A percentile compares a stretch with the other conserved stretches of the same genome.
phyloP scores from a whole-genome alignment of 2,113 vertebrate genomes.

The Pachypanchax playfairii region DNA sequence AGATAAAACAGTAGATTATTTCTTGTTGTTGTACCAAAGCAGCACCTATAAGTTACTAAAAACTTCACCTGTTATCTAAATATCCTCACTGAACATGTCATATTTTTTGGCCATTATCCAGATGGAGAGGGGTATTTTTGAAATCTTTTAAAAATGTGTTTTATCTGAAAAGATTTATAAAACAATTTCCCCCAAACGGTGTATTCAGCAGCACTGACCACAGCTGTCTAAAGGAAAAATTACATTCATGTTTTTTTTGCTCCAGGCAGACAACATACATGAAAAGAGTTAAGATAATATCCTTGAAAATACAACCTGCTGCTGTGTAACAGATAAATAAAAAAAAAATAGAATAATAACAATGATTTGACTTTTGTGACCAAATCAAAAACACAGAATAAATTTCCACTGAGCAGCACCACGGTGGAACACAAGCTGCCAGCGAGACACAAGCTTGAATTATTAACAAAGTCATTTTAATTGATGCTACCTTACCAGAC shows the following conservation, averaged over 20 bases:
- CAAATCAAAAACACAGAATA: slow-evolving; percentile 11
- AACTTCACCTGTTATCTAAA: not conserved
- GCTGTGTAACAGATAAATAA: not conserved
- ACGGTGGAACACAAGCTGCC: not conserved
- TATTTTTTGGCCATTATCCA: no score
- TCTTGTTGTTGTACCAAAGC: slow-evolving; percentile 9
- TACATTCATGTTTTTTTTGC: slow-evolving; percentile 12
- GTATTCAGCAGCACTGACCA: not conserved
- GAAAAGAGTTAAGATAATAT: slow-evolving; percentile 11
- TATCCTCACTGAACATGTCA: no score
- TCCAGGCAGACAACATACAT: not conserved
- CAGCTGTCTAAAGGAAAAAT: slow-evolving; percentile 2
- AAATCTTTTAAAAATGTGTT: not conserved
- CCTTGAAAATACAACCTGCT: slow-evolving; percentile 2
- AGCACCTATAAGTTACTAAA: slow-evolving; percentile 9
- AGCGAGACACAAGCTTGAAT: slow-evolving; percentile 2
- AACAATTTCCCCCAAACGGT: no score
- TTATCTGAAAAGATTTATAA: slow-evolving; percentile 7
- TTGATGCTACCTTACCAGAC: not conserved
- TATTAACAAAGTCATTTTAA: slow-evolving; percentile 3
- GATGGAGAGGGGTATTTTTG: no score
- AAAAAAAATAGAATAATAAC: no score
- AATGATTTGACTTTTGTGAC: slow-evolving; percentile 8
- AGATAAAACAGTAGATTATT: slow-evolving; percentile 14
- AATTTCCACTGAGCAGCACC: not conserved